Evolutionary conservation across 2,888 invertebrate species (phyloP).

Genomic region (Pocota personata): DNA sequence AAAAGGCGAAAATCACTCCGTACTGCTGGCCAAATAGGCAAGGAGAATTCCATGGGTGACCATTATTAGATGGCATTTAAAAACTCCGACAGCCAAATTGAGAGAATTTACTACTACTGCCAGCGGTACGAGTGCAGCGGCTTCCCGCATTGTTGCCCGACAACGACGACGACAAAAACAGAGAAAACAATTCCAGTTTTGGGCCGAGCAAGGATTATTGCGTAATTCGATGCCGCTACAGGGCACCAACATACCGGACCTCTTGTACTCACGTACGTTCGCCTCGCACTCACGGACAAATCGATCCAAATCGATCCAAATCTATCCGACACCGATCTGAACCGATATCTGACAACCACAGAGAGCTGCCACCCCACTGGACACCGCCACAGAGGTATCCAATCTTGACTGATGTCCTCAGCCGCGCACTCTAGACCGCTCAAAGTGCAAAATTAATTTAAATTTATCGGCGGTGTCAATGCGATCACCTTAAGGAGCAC

Average conservation of each 20-base stretch:
- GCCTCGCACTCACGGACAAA: slow-evolving; percentile 51
- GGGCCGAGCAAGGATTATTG: slow-evolving; percentile 69
- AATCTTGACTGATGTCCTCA: slow-evolving; percentile 54
- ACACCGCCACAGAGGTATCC: background rate
- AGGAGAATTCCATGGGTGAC: slow-evolving; percentile 71
- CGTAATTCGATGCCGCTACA: slow-evolving; percentile 58
- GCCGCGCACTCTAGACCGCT: slow-evolving; percentile 8
- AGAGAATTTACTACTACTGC: slow-evolving; percentile 66
- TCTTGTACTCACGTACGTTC: slow-evolving; percentile 1
- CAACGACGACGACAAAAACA: slow-evolving; percentile 30
- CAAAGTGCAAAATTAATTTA: slow-evolving; percentile 68
- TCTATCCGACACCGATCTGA: background rate
- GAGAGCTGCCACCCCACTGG: background rate
- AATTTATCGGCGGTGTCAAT: slow-evolving; percentile 69
- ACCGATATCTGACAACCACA: background rate
- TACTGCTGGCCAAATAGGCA: slow-evolving; percentile 67
- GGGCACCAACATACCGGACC: slow-evolving; percentile 52
- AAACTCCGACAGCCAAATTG: slow-evolving; percentile 73
- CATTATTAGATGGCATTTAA: slow-evolving; percentile 74
- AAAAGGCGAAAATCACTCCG: slow-evolving; percentile 66
- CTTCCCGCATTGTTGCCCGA: slow-evolving; percentile 68
- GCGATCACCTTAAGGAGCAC: slow-evolving; percentile 64
- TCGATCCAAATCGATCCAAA: slow-evolving; percentile 49
- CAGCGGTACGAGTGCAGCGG: slow-evolving; percentile 20
- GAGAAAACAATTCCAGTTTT: slow-evolving; percentile 54